Evolutionary conservation across 2,113 vertebrate species (phyloP), one percentile per base, ranked within the genome.

Genomic region (Ariopsis seemanni): DNA sequence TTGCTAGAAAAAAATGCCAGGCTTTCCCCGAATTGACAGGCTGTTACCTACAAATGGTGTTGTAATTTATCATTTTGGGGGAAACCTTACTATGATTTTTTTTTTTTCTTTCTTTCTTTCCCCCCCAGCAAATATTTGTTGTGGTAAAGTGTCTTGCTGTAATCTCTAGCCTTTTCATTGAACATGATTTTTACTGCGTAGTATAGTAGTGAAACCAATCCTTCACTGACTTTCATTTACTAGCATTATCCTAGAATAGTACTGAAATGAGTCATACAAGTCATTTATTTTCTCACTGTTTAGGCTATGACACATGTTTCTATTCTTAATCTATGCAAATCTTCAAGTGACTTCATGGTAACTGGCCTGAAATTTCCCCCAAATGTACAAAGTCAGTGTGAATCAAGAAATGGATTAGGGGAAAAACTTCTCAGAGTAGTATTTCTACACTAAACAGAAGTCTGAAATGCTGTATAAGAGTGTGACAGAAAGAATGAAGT

Each of bases 111-210:
- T 34, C 1, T 34, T 34, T 34, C n/a, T n/a, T 30, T 34, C 34
- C 34, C 34, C 42, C 42, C 74, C 75, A 55, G 25, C 52, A 79
- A 53, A 17, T 27, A 85, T 50, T 27, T 77, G 5, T 85, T 86
- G 84, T 79, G 84, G 74, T 86, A 48, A 71, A 58, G 79, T 20
- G 30, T 86, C 62, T 80, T 57, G 75, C 34, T 74, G 86, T 82
- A 75, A 83, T 52, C 20, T 30, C 25, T 22, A 10, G 9, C 7
- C 25, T 52, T 74, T 75, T 74, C 69, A 82, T 8, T 75, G 82
- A 84, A 85, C 48, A 84, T 12, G 67, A 75, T 79, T 52, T 42
- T 42, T 63, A 11, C 17, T 69, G 78, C 63, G 12, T 53, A 60
- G 50, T 85, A 50, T 87, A 55, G 34, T 50, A 55, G 22, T 42